These are phyloP conservation scores for Polypedilum pembai DNA, from an alignment of 1,140 invertebrate genomes.

Conservation along the genomic window DNA sequence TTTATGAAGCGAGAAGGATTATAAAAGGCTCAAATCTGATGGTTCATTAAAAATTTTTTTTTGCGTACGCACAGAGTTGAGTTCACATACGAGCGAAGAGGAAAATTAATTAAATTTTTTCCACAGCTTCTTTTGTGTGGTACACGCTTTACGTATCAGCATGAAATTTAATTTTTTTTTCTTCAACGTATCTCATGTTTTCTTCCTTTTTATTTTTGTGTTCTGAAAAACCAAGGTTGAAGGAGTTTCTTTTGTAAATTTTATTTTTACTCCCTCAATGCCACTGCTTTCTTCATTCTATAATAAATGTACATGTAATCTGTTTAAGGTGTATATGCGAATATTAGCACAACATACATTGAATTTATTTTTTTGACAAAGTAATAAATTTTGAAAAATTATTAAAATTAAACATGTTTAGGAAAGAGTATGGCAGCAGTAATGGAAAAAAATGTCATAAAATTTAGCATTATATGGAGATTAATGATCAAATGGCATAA, in stretches of 20 bases:
- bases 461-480: constrained; percentile 26
- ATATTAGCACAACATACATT: too few species aligned
- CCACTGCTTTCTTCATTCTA: neutral
- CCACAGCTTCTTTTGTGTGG: neutral
- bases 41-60: neutral
- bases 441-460: constrained; percentile 1
- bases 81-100: neutral
- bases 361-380: too few species aligned
- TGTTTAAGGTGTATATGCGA: constrained; percentile 4
- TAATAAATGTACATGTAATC: constrained; percentile 6
- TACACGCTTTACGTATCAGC: neutral
- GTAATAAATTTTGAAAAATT: neutral
- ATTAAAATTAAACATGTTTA: too few species aligned
- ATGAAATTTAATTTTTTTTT: neutral
- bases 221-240: neutral
- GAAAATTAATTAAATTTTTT: constrained; percentile 15
- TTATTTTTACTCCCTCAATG: neutral
- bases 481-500: constrained; percentile 3
- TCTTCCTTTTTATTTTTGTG: neutral
- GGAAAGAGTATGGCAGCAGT: too few species aligned
- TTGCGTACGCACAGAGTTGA: neutral
- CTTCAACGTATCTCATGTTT: neutral
- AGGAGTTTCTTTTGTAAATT: neutral
- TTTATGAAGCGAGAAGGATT: neutral
- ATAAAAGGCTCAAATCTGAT: neutral